Evolutionary conservation across 1,140 invertebrate genomes (phyloP).

Genomic region (Eupristina koningsbergeri): DNA sequence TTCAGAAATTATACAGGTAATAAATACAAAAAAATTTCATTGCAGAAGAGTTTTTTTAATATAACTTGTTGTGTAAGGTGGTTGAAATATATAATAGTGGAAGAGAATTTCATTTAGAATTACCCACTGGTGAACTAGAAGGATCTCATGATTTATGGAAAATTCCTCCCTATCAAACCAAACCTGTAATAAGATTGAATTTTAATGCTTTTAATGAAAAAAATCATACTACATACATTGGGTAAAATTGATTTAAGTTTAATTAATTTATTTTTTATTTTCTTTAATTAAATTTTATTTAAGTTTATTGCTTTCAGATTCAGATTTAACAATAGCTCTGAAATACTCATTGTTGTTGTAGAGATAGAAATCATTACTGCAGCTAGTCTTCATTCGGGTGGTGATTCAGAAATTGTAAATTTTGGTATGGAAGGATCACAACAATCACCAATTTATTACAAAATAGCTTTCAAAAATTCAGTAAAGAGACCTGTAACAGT

Average conservation of each 20-base stretch:
- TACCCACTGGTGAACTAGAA: conserved; percentile 86
- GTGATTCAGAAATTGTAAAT: conserved; percentile 84
- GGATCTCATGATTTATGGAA: conserved; percentile 89
- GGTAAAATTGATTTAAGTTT: conserved; percentile 65
- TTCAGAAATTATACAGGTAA: conserved; percentile 86
- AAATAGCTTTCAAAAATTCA: conserved; percentile 82
- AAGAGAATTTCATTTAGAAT: conserved; percentile 90
- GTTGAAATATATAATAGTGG: conserved; percentile 93
- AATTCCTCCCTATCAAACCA: conserved; percentile 91
- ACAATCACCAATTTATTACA: conserved; percentile 78
- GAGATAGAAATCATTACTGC: conserved; percentile 87
- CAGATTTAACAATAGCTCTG: conserved; percentile 80
- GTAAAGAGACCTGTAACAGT: conserved; percentile 81
- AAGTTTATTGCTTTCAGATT: conserved; percentile 74
- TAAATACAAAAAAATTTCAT: conserved; percentile 30
- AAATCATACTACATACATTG: conserved; percentile 88
- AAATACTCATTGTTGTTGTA: conserved; percentile 85
- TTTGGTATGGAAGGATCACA: conserved; percentile 85
- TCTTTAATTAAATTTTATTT: neutral
- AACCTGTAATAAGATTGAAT: conserved; percentile 89
- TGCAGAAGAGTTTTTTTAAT: conserved; percentile 16
- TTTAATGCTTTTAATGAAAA: conserved; percentile 83
- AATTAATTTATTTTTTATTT: no score
- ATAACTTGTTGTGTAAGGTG: conserved; percentile 75
- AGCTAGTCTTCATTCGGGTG: conserved; percentile 81